These are phyloP conservation scores for Brachyrhaphis roseni DNA, from an alignment of 2,797 vertebrate genomes.

Conservation along the genomic window DNA sequence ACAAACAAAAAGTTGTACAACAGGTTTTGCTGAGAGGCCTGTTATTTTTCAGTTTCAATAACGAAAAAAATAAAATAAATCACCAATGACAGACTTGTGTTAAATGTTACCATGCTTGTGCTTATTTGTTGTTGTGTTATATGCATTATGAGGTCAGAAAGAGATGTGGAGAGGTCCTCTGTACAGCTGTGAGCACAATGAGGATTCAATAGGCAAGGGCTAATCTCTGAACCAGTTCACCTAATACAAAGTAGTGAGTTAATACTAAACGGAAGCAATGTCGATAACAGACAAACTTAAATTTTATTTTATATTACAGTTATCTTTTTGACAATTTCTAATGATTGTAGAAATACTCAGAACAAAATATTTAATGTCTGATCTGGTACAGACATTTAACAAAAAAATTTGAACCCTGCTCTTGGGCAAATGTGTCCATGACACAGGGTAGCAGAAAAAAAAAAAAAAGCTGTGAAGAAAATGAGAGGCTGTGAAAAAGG, in stretches of 20 bases:
- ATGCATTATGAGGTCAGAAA: neutral
- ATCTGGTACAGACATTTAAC: neutral
- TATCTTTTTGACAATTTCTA: neutral
- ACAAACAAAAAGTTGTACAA: neutral
- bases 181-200: neutral
- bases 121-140: neutral
- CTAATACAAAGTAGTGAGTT: constrained; percentile 43
- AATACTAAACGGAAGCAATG: constrained; percentile 33
- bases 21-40: neutral
- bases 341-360: neutral
- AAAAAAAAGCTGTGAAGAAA: neutral
- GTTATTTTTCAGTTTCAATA: neutral
- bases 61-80: neutral
- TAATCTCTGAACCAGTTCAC: constrained; percentile 49
- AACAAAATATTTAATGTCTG: too few species aligned
- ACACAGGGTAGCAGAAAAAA: neutral
- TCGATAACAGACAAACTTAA: constrained; percentile 1
- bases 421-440: neutral
- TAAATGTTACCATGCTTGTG: neutral
- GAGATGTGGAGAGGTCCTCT: constrained; percentile 4
- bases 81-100: neutral
- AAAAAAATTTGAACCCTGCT: neutral
- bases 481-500: constrained; percentile 10
- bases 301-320: constrained; percentile 24
- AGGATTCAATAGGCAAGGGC: constrained; percentile 19